Evolutionary conservation across 2,113 vertebrate species (phyloP).

Genomic region (Silurus glanis): DNA sequence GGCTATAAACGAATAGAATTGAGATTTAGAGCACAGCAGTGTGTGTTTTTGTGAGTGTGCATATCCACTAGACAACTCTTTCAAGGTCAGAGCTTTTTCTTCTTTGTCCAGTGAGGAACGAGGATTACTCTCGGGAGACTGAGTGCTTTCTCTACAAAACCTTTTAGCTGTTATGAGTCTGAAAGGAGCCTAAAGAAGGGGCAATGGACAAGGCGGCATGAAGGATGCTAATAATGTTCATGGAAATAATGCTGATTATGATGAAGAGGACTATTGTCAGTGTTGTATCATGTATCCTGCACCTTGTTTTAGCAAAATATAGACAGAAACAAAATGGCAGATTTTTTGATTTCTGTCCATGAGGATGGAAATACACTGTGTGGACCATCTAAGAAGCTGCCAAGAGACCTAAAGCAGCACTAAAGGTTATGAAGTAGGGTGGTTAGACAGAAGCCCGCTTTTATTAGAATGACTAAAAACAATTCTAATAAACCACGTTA

Average conservation of each 20-base stretch:
- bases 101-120: conserved; percentile 22
- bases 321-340: background rate
- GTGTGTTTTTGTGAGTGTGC: background rate
- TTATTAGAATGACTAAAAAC: too few relatives aligned
- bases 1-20: conserved; percentile 27
- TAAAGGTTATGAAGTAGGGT: too few relatives aligned
- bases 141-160: conserved; percentile 19
- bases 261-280: background rate
- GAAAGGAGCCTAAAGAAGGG: background rate
- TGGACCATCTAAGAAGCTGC: background rate
- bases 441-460: too few relatives aligned
- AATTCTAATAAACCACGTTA: too few relatives aligned
- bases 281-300: background rate
- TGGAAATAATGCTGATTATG: background rate
- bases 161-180: background rate
- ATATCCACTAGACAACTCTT: conserved; percentile 26
- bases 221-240: background rate
- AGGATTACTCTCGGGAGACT: conserved; percentile 34
- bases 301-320: background rate
- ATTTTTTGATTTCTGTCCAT: background rate
- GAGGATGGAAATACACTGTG: background rate
- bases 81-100: conserved; percentile 41
- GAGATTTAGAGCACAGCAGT: conserved; percentile 13
- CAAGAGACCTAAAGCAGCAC: background rate
- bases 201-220: background rate